Evolutionary conservation across 2,888 invertebrate species (phyloP).

Genomic region (Petrolisthes cinctipes): DNA sequence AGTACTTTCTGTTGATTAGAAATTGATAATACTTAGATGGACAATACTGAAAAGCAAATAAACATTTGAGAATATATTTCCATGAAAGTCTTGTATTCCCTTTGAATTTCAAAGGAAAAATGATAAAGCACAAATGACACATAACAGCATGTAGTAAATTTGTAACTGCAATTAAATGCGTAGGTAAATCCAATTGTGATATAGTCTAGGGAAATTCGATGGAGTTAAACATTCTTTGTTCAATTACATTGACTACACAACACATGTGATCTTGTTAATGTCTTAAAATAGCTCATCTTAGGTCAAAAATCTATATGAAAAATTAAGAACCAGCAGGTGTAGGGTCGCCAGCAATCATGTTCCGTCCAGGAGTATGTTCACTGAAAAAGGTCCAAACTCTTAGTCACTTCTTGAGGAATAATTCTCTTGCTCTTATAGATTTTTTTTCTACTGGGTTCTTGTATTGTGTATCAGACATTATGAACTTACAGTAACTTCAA

Average conservation of each 20-base stretch:
- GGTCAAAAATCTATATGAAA: conserved; percentile 61
- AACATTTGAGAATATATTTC: conserved; percentile 62
- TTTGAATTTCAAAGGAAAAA: conserved; percentile 57
- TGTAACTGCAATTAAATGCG: conserved; percentile 54
- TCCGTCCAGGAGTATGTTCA: conserved; percentile 57
- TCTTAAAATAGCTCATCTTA: conserved; percentile 61
- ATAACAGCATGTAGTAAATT: conserved; percentile 56
- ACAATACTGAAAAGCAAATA: conserved; percentile 18
- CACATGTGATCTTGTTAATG: conserved; percentile 61
- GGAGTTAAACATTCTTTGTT: conserved; percentile 58
- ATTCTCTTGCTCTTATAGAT: conserved; percentile 1
- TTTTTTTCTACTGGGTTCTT: neutral
- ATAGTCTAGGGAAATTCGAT: conserved; percentile 58
- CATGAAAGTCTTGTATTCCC: conserved; percentile 56
- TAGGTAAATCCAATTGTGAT: conserved; percentile 55
- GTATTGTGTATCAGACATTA: neutral
- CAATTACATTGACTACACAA: conserved; percentile 59
- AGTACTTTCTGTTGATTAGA: neutral
- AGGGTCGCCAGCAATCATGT: conserved; percentile 59
- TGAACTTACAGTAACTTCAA: conserved; percentile 23
- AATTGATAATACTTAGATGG: neutral
- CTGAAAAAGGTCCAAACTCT: conserved; percentile 52
- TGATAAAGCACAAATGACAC: conserved; percentile 61
- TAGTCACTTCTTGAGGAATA: conserved; percentile 30
- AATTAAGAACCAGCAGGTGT: conserved; percentile 57